phyloP scores from a whole-genome alignment of 2,888 invertebrate genomes.

The Xestia ashworthii region DNA sequence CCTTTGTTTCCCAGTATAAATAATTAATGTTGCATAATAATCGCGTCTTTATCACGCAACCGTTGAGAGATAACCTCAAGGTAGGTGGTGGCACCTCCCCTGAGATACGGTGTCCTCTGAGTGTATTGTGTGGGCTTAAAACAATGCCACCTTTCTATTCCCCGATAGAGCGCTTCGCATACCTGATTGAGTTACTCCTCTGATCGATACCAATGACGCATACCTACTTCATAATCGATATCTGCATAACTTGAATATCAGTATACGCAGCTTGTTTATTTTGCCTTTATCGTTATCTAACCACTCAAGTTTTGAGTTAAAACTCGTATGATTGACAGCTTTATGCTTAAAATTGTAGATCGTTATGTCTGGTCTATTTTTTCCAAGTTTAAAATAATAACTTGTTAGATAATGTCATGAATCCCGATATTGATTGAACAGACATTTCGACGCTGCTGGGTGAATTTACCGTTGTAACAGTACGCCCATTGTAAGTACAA shows the following conservation, averaged over 20 bases:
- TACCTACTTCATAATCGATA: conserved; percentile 52
- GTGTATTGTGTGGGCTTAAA: conserved; percentile 76
- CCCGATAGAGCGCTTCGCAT: conserved; percentile 70
- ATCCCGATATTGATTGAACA: conserved; percentile 19
- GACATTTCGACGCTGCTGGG: conserved; percentile 36
- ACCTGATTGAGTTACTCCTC: conserved; percentile 71
- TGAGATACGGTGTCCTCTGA: conserved; percentile 73
- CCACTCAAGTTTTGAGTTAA: conserved; percentile 24
- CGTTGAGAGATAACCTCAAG: conserved; percentile 54
- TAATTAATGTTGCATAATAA: conserved; percentile 58
- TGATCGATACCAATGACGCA: conserved; percentile 80
- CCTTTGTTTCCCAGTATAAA: conserved; percentile 42
- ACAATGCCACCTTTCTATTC: conserved; percentile 81
- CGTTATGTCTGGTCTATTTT: conserved; percentile 6
- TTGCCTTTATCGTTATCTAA: conserved; percentile 45
- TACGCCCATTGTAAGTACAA: conserved; percentile 42
- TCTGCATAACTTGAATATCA: conserved; percentile 42
- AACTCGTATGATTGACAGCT: conserved; percentile 28
- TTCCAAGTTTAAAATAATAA: neutral
- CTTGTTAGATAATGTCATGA: neutral
- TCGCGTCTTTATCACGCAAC: conserved; percentile 51
- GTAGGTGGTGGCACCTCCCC: conserved; percentile 65
- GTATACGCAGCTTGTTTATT: conserved; percentile 28
- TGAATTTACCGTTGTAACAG: conserved; percentile 43
- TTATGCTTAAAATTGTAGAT: conserved; percentile 15